phyloP scores from a whole-genome alignment of 2,888 invertebrate species.

The Fabriciana adippe region DNA sequence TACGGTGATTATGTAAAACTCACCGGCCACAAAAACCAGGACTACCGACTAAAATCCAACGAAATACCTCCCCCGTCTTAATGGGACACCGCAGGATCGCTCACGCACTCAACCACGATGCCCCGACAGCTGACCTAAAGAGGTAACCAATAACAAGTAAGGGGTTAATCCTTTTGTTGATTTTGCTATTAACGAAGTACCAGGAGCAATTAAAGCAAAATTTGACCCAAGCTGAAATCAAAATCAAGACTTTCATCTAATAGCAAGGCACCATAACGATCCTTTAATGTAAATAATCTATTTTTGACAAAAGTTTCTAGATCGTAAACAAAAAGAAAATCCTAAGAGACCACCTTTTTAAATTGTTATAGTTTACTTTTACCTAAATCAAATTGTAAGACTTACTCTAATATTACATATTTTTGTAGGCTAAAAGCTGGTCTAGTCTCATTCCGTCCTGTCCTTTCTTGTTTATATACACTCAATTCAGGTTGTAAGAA shows the following conservation, averaged over 20 bases:
- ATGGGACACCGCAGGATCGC: no score
- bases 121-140: no score
- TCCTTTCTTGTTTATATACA: conserved; percentile 35
- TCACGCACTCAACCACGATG: no score
- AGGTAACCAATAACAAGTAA: no score
- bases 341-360: conserved; percentile 21
- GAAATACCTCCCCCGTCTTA: no score
- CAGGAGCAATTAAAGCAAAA: no score
- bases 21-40: no score
- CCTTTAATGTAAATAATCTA: neutral
- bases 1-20: no score
- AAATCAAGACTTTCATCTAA: neutral
- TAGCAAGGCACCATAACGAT: neutral
- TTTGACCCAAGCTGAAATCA: neutral
- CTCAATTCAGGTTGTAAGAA: conserved; percentile 30
- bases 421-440: conserved; percentile 43
- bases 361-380: conserved; percentile 35
- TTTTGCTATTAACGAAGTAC: no score
- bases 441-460: conserved; percentile 30
- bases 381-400: conserved; percentile 28
- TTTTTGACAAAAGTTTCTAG: neutral
- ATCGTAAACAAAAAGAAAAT: conserved; percentile 20
- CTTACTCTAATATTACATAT: conserved; percentile 39
- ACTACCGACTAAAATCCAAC: no score
- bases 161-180: no score